These are phyloP conservation scores for Labroides dimidiatus DNA, from an alignment of 2,797 vertebrate genomes.

Conservation along the genomic window DNA sequence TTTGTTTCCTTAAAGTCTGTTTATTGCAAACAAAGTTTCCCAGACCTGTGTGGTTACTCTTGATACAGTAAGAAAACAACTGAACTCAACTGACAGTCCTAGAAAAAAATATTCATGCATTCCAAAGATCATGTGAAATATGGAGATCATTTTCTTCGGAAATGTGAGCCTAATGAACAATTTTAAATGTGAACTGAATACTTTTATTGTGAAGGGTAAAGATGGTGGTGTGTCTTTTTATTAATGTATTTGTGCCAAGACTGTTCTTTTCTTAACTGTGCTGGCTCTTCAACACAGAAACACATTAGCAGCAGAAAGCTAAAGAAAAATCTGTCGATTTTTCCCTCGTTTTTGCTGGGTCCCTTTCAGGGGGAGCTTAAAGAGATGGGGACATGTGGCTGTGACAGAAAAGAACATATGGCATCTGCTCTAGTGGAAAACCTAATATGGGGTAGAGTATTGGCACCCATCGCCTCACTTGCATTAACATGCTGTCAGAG, in stretches of 20 bases:
- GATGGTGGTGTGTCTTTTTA: conserved; percentile 21
- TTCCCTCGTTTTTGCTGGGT: conserved; percentile 49
- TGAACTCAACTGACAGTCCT: conserved; percentile 19
- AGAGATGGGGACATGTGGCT: conserved; percentile 64
- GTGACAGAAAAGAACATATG: conserved; percentile 70
- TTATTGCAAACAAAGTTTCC: too few relatives aligned
- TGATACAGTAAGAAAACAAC: conserved; percentile 1
- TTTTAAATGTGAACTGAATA: conserved; percentile 22
- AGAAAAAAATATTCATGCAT: conserved; percentile 6
- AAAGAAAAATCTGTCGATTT: conserved; percentile 52
- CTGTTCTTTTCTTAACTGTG: conserved; percentile 44
- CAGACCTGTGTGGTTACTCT: neutral
- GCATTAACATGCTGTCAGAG: conserved; percentile 73
- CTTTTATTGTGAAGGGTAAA: conserved; percentile 17
- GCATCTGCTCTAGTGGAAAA: conserved; percentile 73
- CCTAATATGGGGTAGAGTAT: conserved; percentile 60
- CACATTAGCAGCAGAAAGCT: conserved; percentile 48
- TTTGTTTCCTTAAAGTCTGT: too few relatives aligned
- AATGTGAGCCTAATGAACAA: neutral
- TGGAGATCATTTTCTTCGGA: conserved; percentile 42
- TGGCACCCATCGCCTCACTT: conserved; percentile 65
- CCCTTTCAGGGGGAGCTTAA: conserved; percentile 57
- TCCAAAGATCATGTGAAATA: conserved; percentile 38
- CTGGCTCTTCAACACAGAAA: conserved; percentile 63
- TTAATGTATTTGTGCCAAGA: conserved; percentile 46